Evolutionary conservation across 1,140 invertebrate genomes (phyloP).

Genomic region (Drosophila equinoxialis): DNA sequence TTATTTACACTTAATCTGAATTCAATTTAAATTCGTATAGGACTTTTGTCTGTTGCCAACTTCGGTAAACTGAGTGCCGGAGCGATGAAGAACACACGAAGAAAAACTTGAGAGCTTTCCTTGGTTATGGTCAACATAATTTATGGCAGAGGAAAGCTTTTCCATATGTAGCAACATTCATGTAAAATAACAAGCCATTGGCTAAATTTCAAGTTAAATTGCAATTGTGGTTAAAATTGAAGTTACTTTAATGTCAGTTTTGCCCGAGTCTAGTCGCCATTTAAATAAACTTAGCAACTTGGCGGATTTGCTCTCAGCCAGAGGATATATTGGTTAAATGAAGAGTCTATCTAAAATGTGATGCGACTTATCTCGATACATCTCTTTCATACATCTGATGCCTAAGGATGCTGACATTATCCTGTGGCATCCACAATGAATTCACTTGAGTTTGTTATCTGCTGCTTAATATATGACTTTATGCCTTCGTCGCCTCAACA

Average conservation of each 20-base stretch:
- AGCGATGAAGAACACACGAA: background rate
- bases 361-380: too few relatives aligned
- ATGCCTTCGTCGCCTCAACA: conserved; percentile 3
- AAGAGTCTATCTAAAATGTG: background rate
- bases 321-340: background rate
- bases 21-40: background rate
- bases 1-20: background rate
- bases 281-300: background rate
- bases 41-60: background rate
- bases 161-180: conserved; percentile 15
- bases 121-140: conserved; percentile 33
- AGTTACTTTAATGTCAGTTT: background rate
- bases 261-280: background rate
- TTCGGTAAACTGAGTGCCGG: background rate
- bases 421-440: background rate
- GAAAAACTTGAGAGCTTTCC: conserved; percentile 23
- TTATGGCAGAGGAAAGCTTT: conserved; percentile 5
- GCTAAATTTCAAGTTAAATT: background rate
- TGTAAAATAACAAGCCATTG: background rate
- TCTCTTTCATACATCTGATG: too few relatives aligned
- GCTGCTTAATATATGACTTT: conserved; percentile 3
- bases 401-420: background rate
- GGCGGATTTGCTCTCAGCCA: background rate
- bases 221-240: background rate
- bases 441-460: conserved; percentile 14